Conservation (phyloP, 2,797 vertebrate species). For the Nyctalus aviator region DNA sequence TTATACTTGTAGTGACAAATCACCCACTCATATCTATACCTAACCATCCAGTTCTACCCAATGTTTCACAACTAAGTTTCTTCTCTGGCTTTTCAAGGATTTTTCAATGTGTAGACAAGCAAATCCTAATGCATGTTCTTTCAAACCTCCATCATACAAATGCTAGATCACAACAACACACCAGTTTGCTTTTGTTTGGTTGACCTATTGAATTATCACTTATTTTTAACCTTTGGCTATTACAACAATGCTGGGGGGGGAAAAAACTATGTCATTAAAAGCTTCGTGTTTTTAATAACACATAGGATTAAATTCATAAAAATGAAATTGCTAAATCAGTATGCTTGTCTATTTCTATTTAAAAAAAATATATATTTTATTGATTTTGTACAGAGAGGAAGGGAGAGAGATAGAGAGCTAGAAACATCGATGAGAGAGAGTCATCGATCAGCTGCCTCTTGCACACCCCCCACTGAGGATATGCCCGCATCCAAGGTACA, state of each 20-base stretch:
- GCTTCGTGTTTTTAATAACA: background rate
- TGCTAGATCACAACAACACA: conserved; percentile 21
- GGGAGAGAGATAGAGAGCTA: too few species aligned
- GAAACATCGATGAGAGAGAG: too few species aligned
- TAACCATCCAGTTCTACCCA: background rate
- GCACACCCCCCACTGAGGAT: too few species aligned
- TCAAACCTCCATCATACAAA: conserved; percentile 22
- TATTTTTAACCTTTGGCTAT: conserved; percentile 23
- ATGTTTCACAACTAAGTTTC: background rate
- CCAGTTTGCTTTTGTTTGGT: background rate
- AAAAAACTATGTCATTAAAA: background rate
- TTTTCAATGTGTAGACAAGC: conserved; percentile 37
- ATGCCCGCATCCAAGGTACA: too few species aligned
- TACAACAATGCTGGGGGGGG: background rate
- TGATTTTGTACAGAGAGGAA: too few species aligned
- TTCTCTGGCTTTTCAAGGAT: background rate
- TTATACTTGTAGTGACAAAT: background rate
- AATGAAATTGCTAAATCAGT: conserved; percentile 2
- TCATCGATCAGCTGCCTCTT: too few species aligned
- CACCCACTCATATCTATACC: background rate
- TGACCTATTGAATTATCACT: background rate
- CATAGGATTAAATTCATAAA: conserved; percentile 31
- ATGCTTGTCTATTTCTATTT: background rate
- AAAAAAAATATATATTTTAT: too few species aligned
- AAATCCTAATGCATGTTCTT: conserved; percentile 34